A percentile compares a stretch with the other conserved stretches of the same genome.
Conservation (phyloP, 2,113 vertebrate species). For the Ceyx cyanopectus region DNA sequence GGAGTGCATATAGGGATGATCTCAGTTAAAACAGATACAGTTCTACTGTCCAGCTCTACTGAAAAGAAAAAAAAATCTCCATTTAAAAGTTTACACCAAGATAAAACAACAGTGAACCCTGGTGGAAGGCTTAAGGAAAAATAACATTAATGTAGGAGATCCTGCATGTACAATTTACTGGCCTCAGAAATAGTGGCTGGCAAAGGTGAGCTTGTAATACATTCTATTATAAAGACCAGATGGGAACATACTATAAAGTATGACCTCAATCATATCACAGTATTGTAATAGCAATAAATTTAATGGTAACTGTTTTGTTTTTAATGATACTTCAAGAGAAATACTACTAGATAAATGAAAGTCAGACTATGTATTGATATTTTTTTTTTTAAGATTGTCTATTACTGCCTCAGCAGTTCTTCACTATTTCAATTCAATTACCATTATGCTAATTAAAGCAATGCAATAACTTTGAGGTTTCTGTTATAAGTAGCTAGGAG, state of each 20-base stretch:
- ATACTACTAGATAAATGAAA: background rate
- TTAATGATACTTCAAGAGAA: background rate
- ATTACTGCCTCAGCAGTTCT: background rate
- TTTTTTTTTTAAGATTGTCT: background rate
- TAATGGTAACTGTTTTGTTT: background rate
- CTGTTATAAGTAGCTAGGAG: background rate
- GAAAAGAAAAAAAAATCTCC: background rate
- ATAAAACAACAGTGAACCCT: background rate
- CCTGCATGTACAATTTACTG: background rate
- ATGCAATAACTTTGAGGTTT: background rate
- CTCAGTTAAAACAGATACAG: background rate
- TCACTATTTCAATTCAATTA: background rate
- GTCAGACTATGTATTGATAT: background rate
- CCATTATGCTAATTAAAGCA: background rate
- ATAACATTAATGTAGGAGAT: background rate
- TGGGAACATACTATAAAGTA: rapidly evolving
- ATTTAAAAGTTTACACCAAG: background rate
- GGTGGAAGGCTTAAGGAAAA: background rate
- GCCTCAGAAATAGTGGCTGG: background rate
- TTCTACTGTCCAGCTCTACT: background rate
- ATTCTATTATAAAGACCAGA: background rate
- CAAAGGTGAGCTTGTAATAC: background rate
- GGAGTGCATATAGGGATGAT: background rate
- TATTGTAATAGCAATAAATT: background rate
- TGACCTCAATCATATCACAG: background rate